Evolutionary conservation across 2,113 vertebrate genomes (phyloP).

Genomic region (Climacteris rufus): DNA sequence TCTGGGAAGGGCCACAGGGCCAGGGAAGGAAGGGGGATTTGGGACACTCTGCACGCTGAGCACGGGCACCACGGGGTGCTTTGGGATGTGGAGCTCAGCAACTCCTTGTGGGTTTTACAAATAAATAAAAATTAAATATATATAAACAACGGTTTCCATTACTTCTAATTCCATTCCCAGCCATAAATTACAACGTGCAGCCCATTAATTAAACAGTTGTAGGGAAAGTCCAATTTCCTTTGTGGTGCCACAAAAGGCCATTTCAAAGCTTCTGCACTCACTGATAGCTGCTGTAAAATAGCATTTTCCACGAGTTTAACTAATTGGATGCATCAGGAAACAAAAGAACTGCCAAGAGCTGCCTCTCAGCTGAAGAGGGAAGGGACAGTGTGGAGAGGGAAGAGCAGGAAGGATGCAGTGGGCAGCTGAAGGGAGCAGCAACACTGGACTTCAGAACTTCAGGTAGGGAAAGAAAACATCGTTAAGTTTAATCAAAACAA

Average conservation of each 20-base stretch:
- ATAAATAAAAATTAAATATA: neutral
- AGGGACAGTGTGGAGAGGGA: neutral
- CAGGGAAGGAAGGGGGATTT: neutral
- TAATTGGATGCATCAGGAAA: neutral
- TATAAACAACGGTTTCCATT: neutral
- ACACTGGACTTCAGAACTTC: neutral
- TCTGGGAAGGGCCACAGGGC: neutral
- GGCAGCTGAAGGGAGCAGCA: neutral
- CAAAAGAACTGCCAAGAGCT: conserved; percentile 10
- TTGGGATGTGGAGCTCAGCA: neutral
- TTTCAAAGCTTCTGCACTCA: neutral
- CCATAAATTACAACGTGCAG: neutral
- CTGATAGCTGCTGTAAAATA: neutral
- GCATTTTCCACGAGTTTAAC: neutral
- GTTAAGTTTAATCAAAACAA: neutral
- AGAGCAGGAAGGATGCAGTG: neutral
- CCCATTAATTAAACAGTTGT: conserved; percentile 4
- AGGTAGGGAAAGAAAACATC: neutral
- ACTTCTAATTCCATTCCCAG: neutral
- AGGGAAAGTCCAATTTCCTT: neutral
- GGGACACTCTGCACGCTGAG: neutral
- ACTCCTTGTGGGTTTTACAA: neutral
- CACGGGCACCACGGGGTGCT: neutral
- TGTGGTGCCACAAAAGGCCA: neutral
- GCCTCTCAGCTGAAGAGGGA: neutral